These are phyloP conservation scores for Tenualosa thibaudeaui DNA, from an alignment of 2,797 vertebrate genomes.

Conservation along the genomic window DNA sequence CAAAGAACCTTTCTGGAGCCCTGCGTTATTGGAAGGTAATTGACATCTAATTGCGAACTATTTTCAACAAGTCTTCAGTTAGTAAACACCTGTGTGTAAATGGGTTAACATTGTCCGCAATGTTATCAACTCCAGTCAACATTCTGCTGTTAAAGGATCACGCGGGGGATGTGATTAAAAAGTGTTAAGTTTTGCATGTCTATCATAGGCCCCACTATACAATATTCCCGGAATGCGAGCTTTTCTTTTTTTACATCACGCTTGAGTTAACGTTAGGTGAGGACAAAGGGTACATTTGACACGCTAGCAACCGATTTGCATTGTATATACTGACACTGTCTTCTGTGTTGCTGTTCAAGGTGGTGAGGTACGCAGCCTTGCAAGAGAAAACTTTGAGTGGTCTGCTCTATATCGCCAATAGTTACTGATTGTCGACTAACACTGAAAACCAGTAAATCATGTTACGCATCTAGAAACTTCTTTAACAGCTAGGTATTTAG, in stretches of 20 bases:
- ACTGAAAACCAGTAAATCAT: not conserved
- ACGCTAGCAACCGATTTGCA: not conserved
- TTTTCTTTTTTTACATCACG: not conserved
- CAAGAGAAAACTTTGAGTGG: not conserved
- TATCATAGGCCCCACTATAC: not conserved
- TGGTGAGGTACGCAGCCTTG: not conserved
- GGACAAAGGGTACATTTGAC: not conserved
- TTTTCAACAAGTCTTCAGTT: slow-evolving; percentile 13
- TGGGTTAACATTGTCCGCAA: not conserved
- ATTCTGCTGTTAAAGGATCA: not conserved
- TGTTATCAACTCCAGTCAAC: not conserved
- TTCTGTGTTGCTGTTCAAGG: not conserved
- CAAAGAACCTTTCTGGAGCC: not conserved
- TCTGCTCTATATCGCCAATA: not conserved
- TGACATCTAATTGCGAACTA: slow-evolving; percentile 5
- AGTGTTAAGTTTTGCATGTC: not conserved
- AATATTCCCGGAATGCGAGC: not conserved
- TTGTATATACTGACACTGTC: not conserved
- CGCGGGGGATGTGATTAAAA: not conserved
- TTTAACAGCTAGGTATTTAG: not conserved
- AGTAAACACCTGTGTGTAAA: not conserved
- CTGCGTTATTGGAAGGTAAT: not conserved
- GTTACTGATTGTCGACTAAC: not conserved
- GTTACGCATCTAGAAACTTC: not conserved
- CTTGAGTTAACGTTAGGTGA: not conserved